Percentiles rank a stretch among this genome's conserved stretches.
Conservation (phyloP, 2,888 invertebrate species). For the Drosophila ezoana region DNA sequence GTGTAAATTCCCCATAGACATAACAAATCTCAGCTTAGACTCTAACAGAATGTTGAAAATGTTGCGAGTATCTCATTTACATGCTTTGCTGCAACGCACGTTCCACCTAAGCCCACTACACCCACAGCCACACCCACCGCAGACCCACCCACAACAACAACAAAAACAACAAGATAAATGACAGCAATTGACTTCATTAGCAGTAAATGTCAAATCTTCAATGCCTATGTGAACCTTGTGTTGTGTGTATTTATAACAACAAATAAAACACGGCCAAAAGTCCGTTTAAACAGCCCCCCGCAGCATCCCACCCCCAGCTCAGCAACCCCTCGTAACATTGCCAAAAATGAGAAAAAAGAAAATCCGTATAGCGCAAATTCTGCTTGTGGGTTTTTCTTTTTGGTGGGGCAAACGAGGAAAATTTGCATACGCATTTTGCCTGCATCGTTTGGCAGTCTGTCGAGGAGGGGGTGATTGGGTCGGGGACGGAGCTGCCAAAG, state of each 20-base stretch:
- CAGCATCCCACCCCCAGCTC: background rate
- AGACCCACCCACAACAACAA: constrained; percentile 18
- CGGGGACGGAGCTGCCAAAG: constrained; percentile 40
- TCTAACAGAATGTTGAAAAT: constrained; percentile 34
- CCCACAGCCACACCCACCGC: constrained; percentile 7
- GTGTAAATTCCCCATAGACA: background rate
- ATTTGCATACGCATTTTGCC: constrained; percentile 83
- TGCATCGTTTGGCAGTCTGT: constrained; percentile 77
- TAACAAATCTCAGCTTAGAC: constrained; percentile 25
- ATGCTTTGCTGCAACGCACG: constrained; percentile 15
- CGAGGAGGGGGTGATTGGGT: constrained; percentile 7
- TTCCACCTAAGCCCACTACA: background rate
- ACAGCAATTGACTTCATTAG: constrained; percentile 84
- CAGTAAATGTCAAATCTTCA: constrained; percentile 75
- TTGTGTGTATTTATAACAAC: constrained; percentile 64
- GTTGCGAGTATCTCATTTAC: constrained; percentile 30
- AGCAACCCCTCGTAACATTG: constrained; percentile 40
- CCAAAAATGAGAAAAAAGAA: constrained; percentile 41
- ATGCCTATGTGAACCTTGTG: constrained; percentile 49
- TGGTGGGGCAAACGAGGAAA: constrained; percentile 35
- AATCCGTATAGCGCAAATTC: constrained; percentile 38
- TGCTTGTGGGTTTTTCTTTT: constrained; percentile 31
- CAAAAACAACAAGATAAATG: constrained; percentile 78
- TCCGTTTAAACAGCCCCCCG: constrained; percentile 7
- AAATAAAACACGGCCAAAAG: constrained; percentile 49